phyloP scores from a whole-genome alignment of 2,797 vertebrate genomes.

The Pyrrhura leucotis region DNA sequence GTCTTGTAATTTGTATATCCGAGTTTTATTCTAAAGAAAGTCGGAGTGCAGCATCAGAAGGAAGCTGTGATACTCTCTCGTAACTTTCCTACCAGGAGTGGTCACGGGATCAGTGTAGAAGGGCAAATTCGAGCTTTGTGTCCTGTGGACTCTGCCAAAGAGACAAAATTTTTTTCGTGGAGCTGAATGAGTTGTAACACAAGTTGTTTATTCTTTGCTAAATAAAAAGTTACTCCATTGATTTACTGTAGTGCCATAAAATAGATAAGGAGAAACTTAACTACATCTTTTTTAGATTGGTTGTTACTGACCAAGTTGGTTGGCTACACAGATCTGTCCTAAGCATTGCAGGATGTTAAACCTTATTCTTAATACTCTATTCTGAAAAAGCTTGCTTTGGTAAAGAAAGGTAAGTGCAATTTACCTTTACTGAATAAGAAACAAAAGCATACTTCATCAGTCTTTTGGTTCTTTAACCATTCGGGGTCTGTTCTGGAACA shows the following conservation, averaged over 20 bases:
- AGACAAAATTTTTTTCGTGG: neutral
- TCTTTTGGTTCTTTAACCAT: neutral
- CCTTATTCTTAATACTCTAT: slow-evolving; percentile 47
- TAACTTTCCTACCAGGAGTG: neutral
- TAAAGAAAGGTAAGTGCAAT: slow-evolving; percentile 51
- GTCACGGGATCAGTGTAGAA: neutral
- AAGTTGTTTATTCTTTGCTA: neutral
- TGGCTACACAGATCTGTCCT: neutral
- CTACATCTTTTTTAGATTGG: neutral
- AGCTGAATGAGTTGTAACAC: neutral
- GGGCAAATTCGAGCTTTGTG: neutral
- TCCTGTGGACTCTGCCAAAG: neutral
- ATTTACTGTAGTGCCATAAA: neutral
- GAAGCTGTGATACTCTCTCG: neutral
- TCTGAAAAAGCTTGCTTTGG: slow-evolving; percentile 54
- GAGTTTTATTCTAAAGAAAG: slow-evolving; percentile 8
- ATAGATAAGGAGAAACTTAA: neutral
- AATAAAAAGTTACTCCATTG: neutral
- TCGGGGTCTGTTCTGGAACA: neutral
- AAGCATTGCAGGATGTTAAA: slow-evolving; percentile 25
- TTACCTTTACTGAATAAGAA: slow-evolving; percentile 35
- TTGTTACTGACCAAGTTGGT: neutral
- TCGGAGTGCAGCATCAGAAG: neutral
- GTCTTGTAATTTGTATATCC: neutral
- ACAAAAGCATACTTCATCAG: neutral